Conservation (phyloP, 2,797 vertebrate species). For the Eutrigla gurnardus region DNA sequence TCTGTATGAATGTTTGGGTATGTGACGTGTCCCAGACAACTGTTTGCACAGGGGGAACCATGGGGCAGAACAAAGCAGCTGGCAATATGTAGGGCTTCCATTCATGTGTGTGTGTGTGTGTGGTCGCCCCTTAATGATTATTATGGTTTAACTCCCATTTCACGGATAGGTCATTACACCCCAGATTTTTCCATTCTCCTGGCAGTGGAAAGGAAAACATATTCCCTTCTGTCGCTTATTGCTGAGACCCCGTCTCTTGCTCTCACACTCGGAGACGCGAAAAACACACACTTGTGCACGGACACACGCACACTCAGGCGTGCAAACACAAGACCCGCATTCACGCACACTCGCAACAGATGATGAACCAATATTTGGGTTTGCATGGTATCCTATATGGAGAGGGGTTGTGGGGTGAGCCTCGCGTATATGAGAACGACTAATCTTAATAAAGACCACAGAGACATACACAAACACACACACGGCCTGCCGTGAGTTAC, state of each 20-base stretch:
- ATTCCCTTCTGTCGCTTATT: constrained; percentile 57
- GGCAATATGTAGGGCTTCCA: constrained; percentile 19
- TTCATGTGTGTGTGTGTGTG: constrained; percentile 46
- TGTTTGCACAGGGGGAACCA: constrained; percentile 48
- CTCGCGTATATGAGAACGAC: constrained; percentile 35
- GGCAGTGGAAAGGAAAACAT: constrained; percentile 74
- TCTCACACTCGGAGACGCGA: constrained; percentile 37
- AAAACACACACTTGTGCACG: constrained; percentile 14
- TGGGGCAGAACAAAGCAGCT: constrained; percentile 33
- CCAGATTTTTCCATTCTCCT: constrained; percentile 68
- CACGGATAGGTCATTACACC: constrained; percentile 63
- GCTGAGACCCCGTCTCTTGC: constrained; percentile 46
- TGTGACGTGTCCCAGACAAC: constrained; percentile 14
- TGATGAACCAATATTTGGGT: constrained; percentile 69
- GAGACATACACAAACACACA: constrained; percentile 65
- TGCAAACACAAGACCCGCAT: constrained; percentile 7
- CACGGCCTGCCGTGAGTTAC: constrained; percentile 56
- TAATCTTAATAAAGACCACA: constrained; percentile 64
- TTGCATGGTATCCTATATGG: constrained; percentile 34
- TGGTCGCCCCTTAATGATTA: constrained; percentile 71
- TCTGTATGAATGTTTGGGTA: constrained; percentile 2
- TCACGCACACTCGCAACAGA: constrained; percentile 33
- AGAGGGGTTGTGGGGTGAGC: constrained; percentile 41
- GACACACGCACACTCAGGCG: constrained; percentile 11
- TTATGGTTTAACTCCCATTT: constrained; percentile 78